Conservation (phyloP, 1,140 invertebrate genomes). For the Dendrolimus kikuchii region DNA sequence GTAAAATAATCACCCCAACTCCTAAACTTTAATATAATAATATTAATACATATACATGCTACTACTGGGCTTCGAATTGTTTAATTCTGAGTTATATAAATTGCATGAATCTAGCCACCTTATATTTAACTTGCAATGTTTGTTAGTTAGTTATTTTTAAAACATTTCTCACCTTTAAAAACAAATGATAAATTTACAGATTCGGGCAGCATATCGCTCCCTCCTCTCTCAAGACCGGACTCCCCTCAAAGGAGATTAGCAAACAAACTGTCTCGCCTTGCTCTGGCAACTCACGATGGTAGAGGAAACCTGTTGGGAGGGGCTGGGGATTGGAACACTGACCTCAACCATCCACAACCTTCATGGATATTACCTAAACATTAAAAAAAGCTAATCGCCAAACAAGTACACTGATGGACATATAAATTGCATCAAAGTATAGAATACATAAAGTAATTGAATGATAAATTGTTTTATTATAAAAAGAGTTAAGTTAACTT, state of each 20-base stretch:
- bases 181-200: slow-evolving; percentile 18
- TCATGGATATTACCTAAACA: slow-evolving; percentile 58
- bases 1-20: too few relatives aligned
- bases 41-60: too few relatives aligned
- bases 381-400: slow-evolving; percentile 13
- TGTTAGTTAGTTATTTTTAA: not conserved
- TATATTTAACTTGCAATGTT: too few relatives aligned
- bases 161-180: slow-evolving; percentile 1
- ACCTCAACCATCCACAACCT: slow-evolving; percentile 37
- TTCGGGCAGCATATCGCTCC: slow-evolving; percentile 57
- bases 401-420: not conserved
- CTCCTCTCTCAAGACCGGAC: slow-evolving; percentile 70
- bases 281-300: slow-evolving; percentile 91
- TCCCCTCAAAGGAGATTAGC: slow-evolving; percentile 84
- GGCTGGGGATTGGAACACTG: slow-evolving; percentile 56
- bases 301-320: slow-evolving; percentile 75
- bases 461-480: too few relatives aligned
- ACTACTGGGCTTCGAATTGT: too few relatives aligned
- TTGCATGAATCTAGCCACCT: too few relatives aligned
- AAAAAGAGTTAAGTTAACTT: too few relatives aligned
- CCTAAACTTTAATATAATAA: too few relatives aligned
- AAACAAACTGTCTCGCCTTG: slow-evolving; percentile 89
- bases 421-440: not conserved
- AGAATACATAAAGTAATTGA: too few relatives aligned
- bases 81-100: too few relatives aligned